Evolutionary conservation across 2,113 vertebrate genomes (phyloP), one percentile per base, ranked within the genome.

Genomic region (Hypomesus transpacificus): DNA sequence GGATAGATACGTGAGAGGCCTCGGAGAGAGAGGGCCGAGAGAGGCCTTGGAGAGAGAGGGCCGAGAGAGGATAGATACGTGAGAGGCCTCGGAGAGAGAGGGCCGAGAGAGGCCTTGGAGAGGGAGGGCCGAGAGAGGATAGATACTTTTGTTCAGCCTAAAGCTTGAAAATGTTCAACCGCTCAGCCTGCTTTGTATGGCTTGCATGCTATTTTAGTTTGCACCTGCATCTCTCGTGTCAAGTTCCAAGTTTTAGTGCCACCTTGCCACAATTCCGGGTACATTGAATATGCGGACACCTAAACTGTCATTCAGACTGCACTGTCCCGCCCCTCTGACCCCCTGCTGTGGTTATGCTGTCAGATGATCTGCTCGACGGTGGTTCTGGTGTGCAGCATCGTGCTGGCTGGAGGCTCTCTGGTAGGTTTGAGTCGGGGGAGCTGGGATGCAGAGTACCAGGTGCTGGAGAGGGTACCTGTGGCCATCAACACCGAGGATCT

Each of bases 351-450:
- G 39, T 34, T 65, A 13, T 51, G 5, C 50, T 59, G 20, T 34
- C 50, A 99, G 97, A 94, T 98, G 68, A 95, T 97, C 80, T 91
- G 90, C 86, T 96, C 94, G 0, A 89, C 94, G 0, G 92, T 94
- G 61, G 87, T 94, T 28, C 87, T 96, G 17, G 92, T 92, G 4
- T 84, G 93, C 81, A 96, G 96, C 65, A 92, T 99, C 64, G 21
- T 90, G 46, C 83, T 96, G 0, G 93, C 94, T 0, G 91, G 95
- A 0, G 7, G 95, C 14, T 96, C 94, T 50, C 91, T 99, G 74
- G 94, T 98, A 94, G 94, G 92, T 51, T 94, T 99, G 89, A 95
- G 95, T 83, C 94, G 94, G 75, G 94, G 84, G 22, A 87, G 89
- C 70, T 83, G 91, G 34, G 84, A 91, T 17, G 69, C 94, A 93